Evolutionary conservation across 2,888 invertebrate species (phyloP).

Genomic region (Dioctria rufipes): DNA sequence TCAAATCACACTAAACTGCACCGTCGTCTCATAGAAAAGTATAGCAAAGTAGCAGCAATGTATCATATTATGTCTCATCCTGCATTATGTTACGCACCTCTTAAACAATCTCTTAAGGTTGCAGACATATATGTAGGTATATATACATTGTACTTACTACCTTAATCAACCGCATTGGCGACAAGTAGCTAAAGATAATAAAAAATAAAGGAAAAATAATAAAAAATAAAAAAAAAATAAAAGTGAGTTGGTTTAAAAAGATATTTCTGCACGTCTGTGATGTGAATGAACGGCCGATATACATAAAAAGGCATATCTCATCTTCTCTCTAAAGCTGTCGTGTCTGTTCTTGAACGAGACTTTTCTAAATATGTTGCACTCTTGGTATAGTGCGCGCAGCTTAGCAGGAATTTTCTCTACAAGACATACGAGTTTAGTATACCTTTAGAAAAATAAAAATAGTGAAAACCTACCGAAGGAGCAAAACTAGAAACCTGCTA

Average conservation of each 20-base stretch:
- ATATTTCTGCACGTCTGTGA: slow-evolving; percentile 50
- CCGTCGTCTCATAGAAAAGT: background rate
- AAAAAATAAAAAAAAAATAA: slow-evolving; percentile 26
- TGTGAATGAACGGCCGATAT: slow-evolving; percentile 53
- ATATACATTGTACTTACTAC: slow-evolving; percentile 6
- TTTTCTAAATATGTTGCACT: slow-evolving; percentile 42
- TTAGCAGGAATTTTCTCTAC: slow-evolving; percentile 39
- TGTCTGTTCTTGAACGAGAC: slow-evolving; percentile 29
- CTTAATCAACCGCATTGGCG: slow-evolving; percentile 49
- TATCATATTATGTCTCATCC: slow-evolving; percentile 9
- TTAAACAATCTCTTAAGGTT: slow-evolving; percentile 7
- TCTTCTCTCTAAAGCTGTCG: slow-evolving; percentile 16
- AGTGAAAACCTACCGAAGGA: slow-evolving; percentile 8
- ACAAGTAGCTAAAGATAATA: slow-evolving; percentile 40
- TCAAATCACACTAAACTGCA: slow-evolving; percentile 51
- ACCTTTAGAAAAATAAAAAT: slow-evolving; percentile 5
- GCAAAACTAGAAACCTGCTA: slow-evolving; percentile 37
- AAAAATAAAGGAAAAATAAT: slow-evolving; percentile 24
- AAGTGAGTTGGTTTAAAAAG: slow-evolving; percentile 24
- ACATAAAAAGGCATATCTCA: slow-evolving; percentile 53
- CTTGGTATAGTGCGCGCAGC: background rate
- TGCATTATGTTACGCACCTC: slow-evolving; percentile 41
- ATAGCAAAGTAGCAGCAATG: slow-evolving; percentile 6
- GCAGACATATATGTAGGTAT: background rate
- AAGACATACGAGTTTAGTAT: background rate